Evolutionary conservation across 1,140 invertebrate species (phyloP).

Genomic region (Antheraea pernyi): DNA sequence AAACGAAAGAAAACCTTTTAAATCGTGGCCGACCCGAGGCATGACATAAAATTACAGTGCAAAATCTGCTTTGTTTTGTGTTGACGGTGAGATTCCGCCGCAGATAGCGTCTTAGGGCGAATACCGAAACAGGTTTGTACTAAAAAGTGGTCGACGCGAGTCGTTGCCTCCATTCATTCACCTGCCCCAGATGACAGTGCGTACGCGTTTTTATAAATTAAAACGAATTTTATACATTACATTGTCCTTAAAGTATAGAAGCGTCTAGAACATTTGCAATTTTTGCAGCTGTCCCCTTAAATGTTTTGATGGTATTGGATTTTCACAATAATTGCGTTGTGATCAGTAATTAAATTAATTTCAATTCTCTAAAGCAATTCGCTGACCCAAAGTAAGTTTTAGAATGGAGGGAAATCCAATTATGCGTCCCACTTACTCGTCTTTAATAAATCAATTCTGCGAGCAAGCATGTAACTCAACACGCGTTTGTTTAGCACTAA

Average conservation of each 20-base stretch:
- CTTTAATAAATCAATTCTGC: too few relatives aligned
- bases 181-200: slow-evolving; percentile 27
- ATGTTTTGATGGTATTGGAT: neutral
- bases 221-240: slow-evolving; percentile 23
- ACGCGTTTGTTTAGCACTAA: too few relatives aligned
- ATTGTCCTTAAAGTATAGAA: slow-evolving; percentile 31
- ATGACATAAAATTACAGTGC: slow-evolving; percentile 32
- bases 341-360: neutral
- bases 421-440: too few relatives aligned
- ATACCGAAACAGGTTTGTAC: slow-evolving; percentile 40
- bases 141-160: slow-evolving; percentile 31
- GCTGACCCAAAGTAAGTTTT: too few relatives aligned
- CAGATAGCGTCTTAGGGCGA: slow-evolving; percentile 36
- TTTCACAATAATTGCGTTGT: neutral
- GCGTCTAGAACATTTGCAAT: neutral
- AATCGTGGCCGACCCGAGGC: slow-evolving; percentile 24
- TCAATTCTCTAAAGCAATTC: neutral
- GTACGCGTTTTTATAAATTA: slow-evolving; percentile 30
- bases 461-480: too few relatives aligned
- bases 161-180: slow-evolving; percentile 43
- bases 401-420: too few relatives aligned
- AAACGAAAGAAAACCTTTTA: slow-evolving; percentile 13
- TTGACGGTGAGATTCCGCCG: slow-evolving; percentile 42
- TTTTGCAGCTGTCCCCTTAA: neutral
- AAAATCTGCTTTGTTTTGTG: slow-evolving; percentile 35